These are phyloP conservation scores for Peromyscus leucopus DNA, from an alignment of 2,113 vertebrate genomes.

Conservation along the genomic window DNA sequence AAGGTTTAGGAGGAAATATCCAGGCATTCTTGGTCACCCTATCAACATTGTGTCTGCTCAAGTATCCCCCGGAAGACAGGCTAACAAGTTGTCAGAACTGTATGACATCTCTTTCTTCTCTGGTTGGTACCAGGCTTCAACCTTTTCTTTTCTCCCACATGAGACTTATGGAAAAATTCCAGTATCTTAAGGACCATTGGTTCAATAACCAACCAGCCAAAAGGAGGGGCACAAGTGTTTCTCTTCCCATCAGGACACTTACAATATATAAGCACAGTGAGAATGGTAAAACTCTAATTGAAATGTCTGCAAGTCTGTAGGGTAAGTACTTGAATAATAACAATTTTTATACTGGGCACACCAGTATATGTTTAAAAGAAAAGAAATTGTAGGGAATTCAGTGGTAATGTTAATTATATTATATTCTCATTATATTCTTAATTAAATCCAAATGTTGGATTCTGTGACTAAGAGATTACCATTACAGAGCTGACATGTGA, in stretches of 20 bases:
- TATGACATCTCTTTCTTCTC: neutral
- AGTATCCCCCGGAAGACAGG: neutral
- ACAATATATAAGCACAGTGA: neutral
- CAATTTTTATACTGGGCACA: neutral
- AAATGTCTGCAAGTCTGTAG: neutral
- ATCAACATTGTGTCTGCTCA: neutral
- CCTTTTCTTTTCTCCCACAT: no score
- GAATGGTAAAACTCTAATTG: neutral
- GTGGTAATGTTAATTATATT: neutral
- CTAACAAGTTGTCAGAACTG: neutral
- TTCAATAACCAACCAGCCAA: neutral
- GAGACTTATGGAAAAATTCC: neutral
- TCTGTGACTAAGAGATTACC: neutral
- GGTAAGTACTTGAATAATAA: neutral
- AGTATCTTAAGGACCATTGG: neutral
- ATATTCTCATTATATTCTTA: constrained; percentile 34
- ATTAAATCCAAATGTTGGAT: constrained; percentile 20
- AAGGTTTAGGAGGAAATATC: neutral
- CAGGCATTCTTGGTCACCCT: neutral
- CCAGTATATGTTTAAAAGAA: neutral
- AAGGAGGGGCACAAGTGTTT: neutral
- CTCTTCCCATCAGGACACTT: no score
- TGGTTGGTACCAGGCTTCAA: neutral
- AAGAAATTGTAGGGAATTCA: neutral
- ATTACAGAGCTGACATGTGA: neutral